Conservation (phyloP, 2,888 invertebrate genomes). For the Drosophila koepferae region DNA sequence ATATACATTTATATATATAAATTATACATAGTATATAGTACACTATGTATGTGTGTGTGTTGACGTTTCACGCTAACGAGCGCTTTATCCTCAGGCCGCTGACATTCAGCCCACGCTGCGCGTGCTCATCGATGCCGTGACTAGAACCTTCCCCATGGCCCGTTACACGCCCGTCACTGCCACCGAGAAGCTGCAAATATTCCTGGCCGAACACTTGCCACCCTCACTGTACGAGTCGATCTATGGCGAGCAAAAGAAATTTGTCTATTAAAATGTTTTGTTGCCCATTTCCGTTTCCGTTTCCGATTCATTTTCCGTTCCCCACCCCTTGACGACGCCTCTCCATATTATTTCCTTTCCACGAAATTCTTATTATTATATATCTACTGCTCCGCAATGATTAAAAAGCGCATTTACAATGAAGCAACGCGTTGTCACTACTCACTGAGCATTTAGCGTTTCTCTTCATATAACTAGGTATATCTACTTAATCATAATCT, state of each 20-base stretch:
- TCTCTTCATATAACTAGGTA: conserved; percentile 27
- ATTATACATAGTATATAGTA: not conserved
- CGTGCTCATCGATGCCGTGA: conserved; percentile 91
- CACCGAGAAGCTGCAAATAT: conserved; percentile 91
- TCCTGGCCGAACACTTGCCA: conserved; percentile 93
- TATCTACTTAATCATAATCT: conserved; percentile 1
- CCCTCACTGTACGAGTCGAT: conserved; percentile 92
- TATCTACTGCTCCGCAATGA: conserved; percentile 41
- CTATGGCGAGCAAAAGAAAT: conserved; percentile 86
- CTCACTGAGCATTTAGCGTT: conserved; percentile 68
- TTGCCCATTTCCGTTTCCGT: conserved; percentile 9
- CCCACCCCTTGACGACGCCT: conserved; percentile 17
- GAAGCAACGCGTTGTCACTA: conserved; percentile 46
- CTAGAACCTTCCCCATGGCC: conserved; percentile 92
- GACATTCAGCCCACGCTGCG: conserved; percentile 92
- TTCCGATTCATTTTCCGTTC: not conserved
- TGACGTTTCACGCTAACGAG: conserved; percentile 31
- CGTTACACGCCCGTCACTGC: conserved; percentile 94
- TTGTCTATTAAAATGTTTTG: conserved; percentile 55
- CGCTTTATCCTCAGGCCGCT: conserved; percentile 87
- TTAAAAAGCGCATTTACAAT: conserved; percentile 64
- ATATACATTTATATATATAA: not conserved
- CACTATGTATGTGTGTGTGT: not conserved
- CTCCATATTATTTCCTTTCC: conserved; percentile 28
- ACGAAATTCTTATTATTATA: conserved; percentile 62